Evolutionary conservation across 2,888 invertebrate species (phyloP), one percentile per base, ranked within the genome.

Genomic region (Timema cristinae): DNA sequence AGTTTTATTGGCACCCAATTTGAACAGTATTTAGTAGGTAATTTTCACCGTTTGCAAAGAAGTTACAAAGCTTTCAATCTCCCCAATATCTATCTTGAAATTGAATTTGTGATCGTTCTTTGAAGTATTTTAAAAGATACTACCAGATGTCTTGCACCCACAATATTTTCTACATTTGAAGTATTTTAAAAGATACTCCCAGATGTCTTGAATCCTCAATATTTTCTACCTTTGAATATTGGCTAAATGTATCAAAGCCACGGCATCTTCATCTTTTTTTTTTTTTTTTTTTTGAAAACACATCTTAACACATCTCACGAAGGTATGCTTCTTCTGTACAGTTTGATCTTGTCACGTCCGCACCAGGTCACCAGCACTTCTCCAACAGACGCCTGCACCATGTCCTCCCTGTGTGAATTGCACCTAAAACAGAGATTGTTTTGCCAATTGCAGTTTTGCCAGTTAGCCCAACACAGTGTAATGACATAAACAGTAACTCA

Each of bases 41-140:
- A 6, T 16, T 59, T 59, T n/a, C 15, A 15, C 8, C 7, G 32
- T 13, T 16, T 32, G 15, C 6, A 11, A 13, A 63, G 11, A 67
- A 13, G 6, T 15, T 48, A n/a, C n/a, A 2, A 16, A 15, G 7
- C 6, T 8, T 32, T 50, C 10, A 16, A 16, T 68, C 9, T 7
- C 7, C n/a, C 6, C 68, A 68, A 9, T 68, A 68, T 68, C 52
- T 68, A 7, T 52, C 32, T 54, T 68, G 68, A 15, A 32, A 54
- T 52, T 51, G 68, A 68, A 68, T 68, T 6, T 51, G 54, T 6
- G 68, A 10, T 6, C 5, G 7, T 13, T 54, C 32, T 52, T 68
- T 15, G 32, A 68, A 68, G 54, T 68, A 68, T 32, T 68, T 68
- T 51, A n/a, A 32, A n/a, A 68, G 52, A 54, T 68, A 68, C 32